phyloP scores from a whole-genome alignment of 2,113 vertebrate species.

The Hyaena hyaena region DNA sequence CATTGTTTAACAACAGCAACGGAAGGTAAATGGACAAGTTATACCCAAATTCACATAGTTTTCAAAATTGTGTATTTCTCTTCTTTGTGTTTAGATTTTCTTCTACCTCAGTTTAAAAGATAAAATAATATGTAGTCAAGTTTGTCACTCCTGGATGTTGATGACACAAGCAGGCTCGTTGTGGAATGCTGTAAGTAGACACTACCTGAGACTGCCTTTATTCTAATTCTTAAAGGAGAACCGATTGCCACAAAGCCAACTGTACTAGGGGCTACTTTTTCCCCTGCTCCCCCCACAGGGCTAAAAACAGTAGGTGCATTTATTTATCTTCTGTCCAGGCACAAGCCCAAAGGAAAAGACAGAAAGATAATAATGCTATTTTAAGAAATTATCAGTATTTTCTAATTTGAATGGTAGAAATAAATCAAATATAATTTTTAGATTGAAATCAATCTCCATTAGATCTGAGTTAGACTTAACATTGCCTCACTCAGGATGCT shows the following conservation, averaged over 20 bases:
- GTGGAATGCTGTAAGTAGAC: conserved; percentile 84
- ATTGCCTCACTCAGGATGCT: not conserved
- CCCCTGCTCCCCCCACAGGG: not conserved
- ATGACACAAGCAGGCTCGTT: conserved; percentile 78
- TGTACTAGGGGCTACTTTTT: not conserved
- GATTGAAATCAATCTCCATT: not conserved
- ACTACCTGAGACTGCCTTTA: not conserved
- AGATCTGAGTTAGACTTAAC: not conserved
- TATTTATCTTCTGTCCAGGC: conserved; percentile 29
- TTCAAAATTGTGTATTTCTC: conserved; percentile 49
- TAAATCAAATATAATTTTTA: conserved; percentile 19
- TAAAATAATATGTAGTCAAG: conserved; percentile 79
- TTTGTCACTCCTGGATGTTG: conserved; percentile 81
- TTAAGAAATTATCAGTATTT: conserved; percentile 8
- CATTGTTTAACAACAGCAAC: not conserved
- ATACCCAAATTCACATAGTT: not conserved
- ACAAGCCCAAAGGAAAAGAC: not conserved
- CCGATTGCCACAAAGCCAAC: not conserved
- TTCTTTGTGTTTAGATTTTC: conserved; percentile 82
- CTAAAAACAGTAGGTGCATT: not conserved
- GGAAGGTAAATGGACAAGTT: not conserved
- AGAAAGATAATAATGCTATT: not conserved
- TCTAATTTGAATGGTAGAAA: conserved; percentile 6
- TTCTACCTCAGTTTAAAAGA: conserved; percentile 81
- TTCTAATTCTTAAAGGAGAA: not conserved